Conservation (phyloP, 2,797 vertebrate species). For the Takifugu rubripes region DNA sequence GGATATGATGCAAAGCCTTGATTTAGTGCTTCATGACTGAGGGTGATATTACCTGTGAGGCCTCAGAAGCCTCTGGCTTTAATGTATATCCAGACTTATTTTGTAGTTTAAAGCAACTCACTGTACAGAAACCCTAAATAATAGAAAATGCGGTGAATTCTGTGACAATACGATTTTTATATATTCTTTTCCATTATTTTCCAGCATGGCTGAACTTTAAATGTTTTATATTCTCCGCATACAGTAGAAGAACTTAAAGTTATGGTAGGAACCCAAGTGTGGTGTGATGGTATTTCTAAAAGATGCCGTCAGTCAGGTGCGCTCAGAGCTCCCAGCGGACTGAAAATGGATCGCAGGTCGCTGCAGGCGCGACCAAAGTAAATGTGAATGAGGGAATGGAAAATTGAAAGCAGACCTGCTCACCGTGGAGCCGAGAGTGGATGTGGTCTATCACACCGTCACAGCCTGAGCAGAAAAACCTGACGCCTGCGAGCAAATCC, state of each 20-base stretch:
- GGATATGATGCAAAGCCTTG: too few species aligned
- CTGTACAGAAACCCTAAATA: not conserved
- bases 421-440: not conserved
- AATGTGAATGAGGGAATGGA: not conserved
- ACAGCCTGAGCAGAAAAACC: not conserved
- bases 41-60: not conserved
- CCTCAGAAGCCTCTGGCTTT: not conserved
- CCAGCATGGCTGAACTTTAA: too few species aligned
- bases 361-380: too few species aligned
- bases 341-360: not conserved
- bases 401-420: not conserved
- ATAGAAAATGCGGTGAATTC: not conserved
- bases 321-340: not conserved
- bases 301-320: not conserved
- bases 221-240: too few species aligned
- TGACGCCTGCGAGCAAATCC: too few species aligned
- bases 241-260: too few species aligned
- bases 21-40: not conserved
- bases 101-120: slow-evolving; percentile 2
- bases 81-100: not conserved
- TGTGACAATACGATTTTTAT: not conserved
- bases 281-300: not conserved
- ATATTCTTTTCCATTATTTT: too few species aligned
- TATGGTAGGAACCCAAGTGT: not conserved
- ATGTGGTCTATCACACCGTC: not conserved